A percentile compares a stretch with the other conserved stretches of the same genome.
Evolutionary conservation across 2,888 invertebrate genomes (phyloP).

Genomic region (Atherix ibis): DNA sequence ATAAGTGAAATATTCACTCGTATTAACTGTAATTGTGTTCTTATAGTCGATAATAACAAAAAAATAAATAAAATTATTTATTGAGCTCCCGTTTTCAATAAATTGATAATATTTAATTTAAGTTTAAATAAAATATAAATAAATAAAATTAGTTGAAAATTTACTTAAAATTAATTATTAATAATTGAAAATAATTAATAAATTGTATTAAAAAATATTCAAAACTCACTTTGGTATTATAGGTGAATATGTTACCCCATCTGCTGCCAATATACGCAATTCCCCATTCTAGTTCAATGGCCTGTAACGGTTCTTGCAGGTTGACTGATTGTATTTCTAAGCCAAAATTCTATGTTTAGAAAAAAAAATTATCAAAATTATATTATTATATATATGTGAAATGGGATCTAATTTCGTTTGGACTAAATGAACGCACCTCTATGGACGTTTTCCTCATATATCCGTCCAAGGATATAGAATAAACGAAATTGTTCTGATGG

Average conservation of each 20-base stretch:
- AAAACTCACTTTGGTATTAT: constrained; percentile 48
- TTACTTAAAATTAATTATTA: too few relatives aligned
- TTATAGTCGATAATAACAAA: too few relatives aligned
- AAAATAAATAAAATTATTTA: too few relatives aligned
- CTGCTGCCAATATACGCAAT: constrained; percentile 55
- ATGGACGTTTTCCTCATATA: constrained; percentile 26
- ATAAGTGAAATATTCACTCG: too few relatives aligned
- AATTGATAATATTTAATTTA: too few relatives aligned
- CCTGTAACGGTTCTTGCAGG: constrained; percentile 43
- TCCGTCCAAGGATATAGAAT: constrained; percentile 28
- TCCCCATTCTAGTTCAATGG: constrained; percentile 59
- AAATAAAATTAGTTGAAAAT: too few relatives aligned
- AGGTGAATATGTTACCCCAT: constrained; percentile 53
- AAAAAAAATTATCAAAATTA: too few relatives aligned
- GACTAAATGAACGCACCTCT: constrained; percentile 17
- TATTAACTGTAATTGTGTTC: too few relatives aligned
- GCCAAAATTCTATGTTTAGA: constrained; percentile 27
- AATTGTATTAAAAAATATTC: too few relatives aligned
- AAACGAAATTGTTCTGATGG: constrained; percentile 19
- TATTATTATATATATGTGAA: neutral
- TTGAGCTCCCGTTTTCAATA: too few relatives aligned
- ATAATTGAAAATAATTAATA: too few relatives aligned
- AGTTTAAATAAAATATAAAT: too few relatives aligned
- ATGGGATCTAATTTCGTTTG: neutral
- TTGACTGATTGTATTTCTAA: constrained; percentile 22